Evolutionary conservation across 2,888 invertebrate species (phyloP), one percentile per base, ranked within the genome.

Genomic region (Disparrhopalites patrizii): DNA sequence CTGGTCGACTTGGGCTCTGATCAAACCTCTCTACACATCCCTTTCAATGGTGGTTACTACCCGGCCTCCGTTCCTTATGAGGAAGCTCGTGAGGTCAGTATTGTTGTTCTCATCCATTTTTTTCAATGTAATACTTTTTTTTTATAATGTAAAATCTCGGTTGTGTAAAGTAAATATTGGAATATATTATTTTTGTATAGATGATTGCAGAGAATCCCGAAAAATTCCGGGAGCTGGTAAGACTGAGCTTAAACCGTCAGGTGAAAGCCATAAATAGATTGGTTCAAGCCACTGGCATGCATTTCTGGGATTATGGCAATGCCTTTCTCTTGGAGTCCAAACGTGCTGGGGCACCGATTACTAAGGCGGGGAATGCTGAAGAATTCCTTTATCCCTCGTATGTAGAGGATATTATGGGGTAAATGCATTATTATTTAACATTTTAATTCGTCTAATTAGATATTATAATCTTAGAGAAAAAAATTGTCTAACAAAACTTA

Each of bases 301-400:
- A 79, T 73, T 85, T 85, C 77, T 85, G 83, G 83, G 85, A 85
- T 76, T 85, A 85, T 76, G 85, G 85, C 23, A 85, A 85, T 76
- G 85, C 85, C 2, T 86, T 85, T 76, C 78, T 86, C 23, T 78
- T 85, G 63, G 85, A 85, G 76, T 83, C 85, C 3, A 78, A 80
- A 55, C 76, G 84, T 66, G 84, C 85, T 43, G 82, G 83, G 8
- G 84, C 83, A 4, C 79, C 82, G 67, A 81, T 83, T 3, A 77
- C 79, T 27, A 57, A 60, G 10, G 25, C 38, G 2, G 62, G 65
- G 18, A 66, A 76, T 51, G 55, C 68, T 2, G 52, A 66, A 1
- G 75, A 75, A 36, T 85, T 84, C 77, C 78, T 82, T 52, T 85
- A 84, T 75, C 85, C 85, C 1, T 83, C 83, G 55, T 85, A 85